phyloP scores from a whole-genome alignment of 1,140 invertebrate genomes.

The Atta colombica region DNA sequence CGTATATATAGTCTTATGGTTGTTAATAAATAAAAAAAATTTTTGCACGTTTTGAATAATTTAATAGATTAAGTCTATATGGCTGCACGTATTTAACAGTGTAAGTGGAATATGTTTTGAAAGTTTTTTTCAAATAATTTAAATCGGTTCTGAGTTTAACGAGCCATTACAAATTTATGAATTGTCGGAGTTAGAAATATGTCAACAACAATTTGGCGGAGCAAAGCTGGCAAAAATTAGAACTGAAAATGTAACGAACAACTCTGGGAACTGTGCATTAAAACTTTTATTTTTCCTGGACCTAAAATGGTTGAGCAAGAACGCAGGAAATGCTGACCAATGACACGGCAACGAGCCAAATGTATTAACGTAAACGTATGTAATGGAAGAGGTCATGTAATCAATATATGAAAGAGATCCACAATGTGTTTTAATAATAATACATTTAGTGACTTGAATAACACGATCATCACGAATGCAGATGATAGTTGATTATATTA shows the following conservation, averaged over 20 bases:
- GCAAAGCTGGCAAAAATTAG: constrained; percentile 18
- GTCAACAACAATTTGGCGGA: constrained; percentile 35
- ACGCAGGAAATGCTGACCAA: constrained; percentile 29
- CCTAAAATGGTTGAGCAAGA: constrained; percentile 1
- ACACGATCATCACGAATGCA: constrained; percentile 51
- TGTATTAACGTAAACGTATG: constrained; percentile 55
- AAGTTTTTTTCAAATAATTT: background rate
- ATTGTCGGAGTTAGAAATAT: constrained; percentile 10
- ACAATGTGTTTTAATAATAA: constrained; percentile 23
- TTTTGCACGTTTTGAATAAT: background rate
- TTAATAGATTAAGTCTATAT: background rate
- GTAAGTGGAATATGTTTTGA: background rate
- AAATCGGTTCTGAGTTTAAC: constrained; percentile 1
- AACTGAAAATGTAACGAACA: constrained; percentile 32
- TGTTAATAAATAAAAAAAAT: constrained; percentile 19
- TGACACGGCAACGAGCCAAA: constrained; percentile 48
- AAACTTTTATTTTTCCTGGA: constrained; percentile 50
- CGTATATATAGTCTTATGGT: background rate
- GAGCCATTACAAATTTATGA: constrained; percentile 9
- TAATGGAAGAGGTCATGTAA: constrained; percentile 41
- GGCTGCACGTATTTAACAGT: background rate
- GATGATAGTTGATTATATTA: constrained; percentile 41
- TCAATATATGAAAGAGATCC: constrained; percentile 34
- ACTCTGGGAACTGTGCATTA: constrained; percentile 35
- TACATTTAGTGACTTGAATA: constrained; percentile 35